These are phyloP conservation scores for Cheirogaleus major DNA, from an alignment of 2,797 vertebrate genomes.

Conservation along the genomic window DNA sequence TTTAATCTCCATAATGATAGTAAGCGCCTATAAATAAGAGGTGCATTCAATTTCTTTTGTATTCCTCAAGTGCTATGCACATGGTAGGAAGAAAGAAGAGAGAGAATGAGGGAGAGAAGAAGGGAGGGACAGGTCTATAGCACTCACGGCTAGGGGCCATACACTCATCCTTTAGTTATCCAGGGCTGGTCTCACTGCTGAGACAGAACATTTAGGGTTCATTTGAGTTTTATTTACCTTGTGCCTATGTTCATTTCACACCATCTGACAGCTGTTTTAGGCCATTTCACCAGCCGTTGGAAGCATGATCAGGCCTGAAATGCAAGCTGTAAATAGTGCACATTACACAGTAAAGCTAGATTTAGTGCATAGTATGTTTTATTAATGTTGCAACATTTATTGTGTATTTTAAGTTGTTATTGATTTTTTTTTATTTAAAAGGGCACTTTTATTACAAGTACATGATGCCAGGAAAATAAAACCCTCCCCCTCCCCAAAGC, in stretches of 20 bases:
- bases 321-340: constrained; percentile 76
- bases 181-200: background rate
- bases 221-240: constrained; percentile 72
- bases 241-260: constrained; percentile 79
- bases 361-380: constrained; percentile 81
- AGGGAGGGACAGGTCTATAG: background rate
- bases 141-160: background rate
- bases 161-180: background rate
- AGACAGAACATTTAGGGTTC: constrained; percentile 30
- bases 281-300: constrained; percentile 78
- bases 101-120: background rate
- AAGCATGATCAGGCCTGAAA: constrained; percentile 78
- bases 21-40: constrained; percentile 10
- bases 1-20: background rate
- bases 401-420: constrained; percentile 82
- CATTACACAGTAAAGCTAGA: constrained; percentile 77
- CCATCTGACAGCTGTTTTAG: constrained; percentile 82
- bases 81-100: background rate
- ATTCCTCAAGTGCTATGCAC: background rate
- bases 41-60: background rate
- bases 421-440: constrained; percentile 87
- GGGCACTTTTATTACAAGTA: constrained; percentile 76
- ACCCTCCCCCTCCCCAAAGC: background rate
- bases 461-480: constrained; percentile 81
- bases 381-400: constrained; percentile 82